phyloP scores from a whole-genome alignment of 2,113 vertebrate genomes.

The Channa argus region DNA sequence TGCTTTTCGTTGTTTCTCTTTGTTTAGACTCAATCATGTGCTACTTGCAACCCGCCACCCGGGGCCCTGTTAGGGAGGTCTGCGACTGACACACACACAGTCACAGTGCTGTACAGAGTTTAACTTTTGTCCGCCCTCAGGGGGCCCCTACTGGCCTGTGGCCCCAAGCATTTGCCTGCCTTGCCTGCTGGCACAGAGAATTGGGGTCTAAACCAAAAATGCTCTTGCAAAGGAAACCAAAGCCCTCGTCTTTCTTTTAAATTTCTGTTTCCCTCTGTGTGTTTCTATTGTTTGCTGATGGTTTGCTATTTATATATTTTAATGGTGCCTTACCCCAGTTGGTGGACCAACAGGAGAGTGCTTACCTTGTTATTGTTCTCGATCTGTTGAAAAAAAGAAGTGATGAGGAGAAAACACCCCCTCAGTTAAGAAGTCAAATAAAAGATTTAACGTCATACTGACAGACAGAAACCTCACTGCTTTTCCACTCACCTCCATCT shows the following conservation, averaged over 20 bases:
- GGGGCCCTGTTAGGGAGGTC: no score
- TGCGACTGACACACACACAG: neutral
- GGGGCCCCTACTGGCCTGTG: no score
- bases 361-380: slow-evolving; percentile 15
- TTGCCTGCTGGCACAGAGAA: neutral
- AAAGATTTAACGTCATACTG: slow-evolving; percentile 39
- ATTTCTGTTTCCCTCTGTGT: neutral
- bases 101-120: neutral
- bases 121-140: no score
- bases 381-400: neutral
- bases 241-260: slow-evolving; percentile 8
- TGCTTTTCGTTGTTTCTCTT: no score
- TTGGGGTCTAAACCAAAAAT: slow-evolving; percentile 30
- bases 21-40: no score
- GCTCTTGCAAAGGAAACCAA: slow-evolving; percentile 25
- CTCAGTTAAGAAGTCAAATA: slow-evolving; percentile 25
- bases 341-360: slow-evolving; percentile 4
- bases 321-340: slow-evolving; percentile 14
- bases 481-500: slow-evolving; percentile 61
- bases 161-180: no score
- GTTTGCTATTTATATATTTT: slow-evolving; percentile 23
- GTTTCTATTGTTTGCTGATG: slow-evolving; percentile 30
- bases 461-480: slow-evolving; percentile 45
- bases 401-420: slow-evolving; percentile 4
- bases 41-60: no score